Base-by-base conservation (phyloP, 1,140 invertebrate species). In the Thaumatotibia leucotreta region DNA sequence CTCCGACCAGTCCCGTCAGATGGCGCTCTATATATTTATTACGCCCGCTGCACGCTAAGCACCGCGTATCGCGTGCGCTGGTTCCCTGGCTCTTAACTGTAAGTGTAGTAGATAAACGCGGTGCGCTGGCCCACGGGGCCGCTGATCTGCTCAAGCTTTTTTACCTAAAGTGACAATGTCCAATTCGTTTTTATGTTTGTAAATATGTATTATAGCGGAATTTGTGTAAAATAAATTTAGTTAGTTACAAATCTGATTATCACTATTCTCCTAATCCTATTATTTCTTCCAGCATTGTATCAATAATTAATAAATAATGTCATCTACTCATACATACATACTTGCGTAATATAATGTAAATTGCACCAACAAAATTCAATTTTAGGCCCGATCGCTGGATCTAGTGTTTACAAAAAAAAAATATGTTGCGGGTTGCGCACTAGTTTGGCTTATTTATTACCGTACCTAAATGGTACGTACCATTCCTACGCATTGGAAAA, bases 171-270 rank as follows among this genome's bases (percentile, higher is more conserved):
- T 88, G 82, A 84, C 83, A 84, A 82, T 88, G 74, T 86, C 76
- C 68, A 83, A 65, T 89, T 88, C 82, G 84, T 90, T 88, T 88
- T 83, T 91, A 91, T 78, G 78, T 91, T 91, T 91, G 88, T 91
- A 91, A 89, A 91, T 91, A 91, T 91, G 88, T 91, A 91, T 89
- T 84, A 91, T 91, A 91, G 88, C 84, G 86, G 84, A 91, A 89
- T 85, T 85, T 90, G 86, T 84, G 76, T 86, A 86, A 86, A 90
- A 89, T 84, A 86, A 87, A 89, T 69, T 64, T 58, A 73, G 27
- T 69, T 80, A 82, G 83, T 84, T 86, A 88, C 75, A 75, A 75
- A 75, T 75, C 35, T 17, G 27, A 24, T n/a, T 49, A 61, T 6
- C 63, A 29, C 54, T 54, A 63, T 54, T 49, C 63, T 10, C 27